These are phyloP conservation scores for Eumerus sabulonum DNA, from an alignment of 2,888 invertebrate genomes.

Conservation along the genomic window DNA sequence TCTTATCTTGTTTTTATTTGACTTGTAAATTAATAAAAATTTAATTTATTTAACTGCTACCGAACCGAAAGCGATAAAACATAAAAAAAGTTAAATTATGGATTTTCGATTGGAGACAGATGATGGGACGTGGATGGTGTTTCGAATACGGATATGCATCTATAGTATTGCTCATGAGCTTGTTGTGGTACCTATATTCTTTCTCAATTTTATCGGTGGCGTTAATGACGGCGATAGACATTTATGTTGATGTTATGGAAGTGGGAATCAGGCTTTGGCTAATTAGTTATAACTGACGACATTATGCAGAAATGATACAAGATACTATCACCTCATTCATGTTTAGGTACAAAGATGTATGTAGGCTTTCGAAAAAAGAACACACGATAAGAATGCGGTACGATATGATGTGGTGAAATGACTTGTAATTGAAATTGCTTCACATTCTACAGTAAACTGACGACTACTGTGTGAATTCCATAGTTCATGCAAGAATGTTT, in stretches of 20 bases:
- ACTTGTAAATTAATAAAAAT: constrained; percentile 77
- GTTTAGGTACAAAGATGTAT: background rate
- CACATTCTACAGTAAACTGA: constrained; percentile 43
- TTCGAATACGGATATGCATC: constrained; percentile 27
- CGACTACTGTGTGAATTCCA: background rate
- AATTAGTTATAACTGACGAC: constrained; percentile 60
- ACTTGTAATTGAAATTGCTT: constrained; percentile 69
- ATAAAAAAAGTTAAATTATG: constrained; percentile 69
- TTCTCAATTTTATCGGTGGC: constrained; percentile 65
- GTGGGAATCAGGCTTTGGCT: constrained; percentile 51
- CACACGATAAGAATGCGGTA: constrained; percentile 60
- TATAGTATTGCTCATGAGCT: too few relatives aligned
- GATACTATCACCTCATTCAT: constrained; percentile 40
- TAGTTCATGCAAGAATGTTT: too few relatives aligned
- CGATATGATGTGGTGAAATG: constrained; percentile 61
- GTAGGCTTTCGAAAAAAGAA: too few relatives aligned
- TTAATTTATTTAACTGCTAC: constrained; percentile 75
- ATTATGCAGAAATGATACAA: constrained; percentile 55
- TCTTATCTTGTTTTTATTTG: constrained; percentile 72
- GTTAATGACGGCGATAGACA: constrained; percentile 65
- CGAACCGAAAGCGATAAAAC: constrained; percentile 72
- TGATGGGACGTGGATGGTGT: constrained; percentile 24
- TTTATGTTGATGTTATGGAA: constrained; percentile 57
- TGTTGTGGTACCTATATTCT: constrained; percentile 8
- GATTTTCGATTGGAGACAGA: constrained; percentile 36